These are phyloP conservation scores for Oryzias javanicus DNA, from an alignment of 2,113 vertebrate genomes.

Conservation along the genomic window DNA sequence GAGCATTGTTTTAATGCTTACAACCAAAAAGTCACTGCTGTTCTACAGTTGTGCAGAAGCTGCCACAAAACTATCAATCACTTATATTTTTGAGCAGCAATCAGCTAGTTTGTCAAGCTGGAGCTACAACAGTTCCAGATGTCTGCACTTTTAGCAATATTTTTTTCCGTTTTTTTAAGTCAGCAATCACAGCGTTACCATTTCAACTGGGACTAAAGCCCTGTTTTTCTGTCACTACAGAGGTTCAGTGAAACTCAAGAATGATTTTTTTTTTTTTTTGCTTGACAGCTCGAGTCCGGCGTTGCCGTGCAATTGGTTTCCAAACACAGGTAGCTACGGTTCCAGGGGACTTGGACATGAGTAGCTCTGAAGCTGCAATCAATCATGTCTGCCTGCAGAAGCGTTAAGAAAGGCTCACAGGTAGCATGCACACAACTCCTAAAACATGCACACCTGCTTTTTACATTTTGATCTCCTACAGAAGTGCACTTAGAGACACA, in stretches of 20 bases:
- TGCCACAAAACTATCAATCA: slow-evolving; percentile 55
- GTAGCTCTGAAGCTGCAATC: slow-evolving; percentile 49
- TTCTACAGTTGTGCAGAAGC: slow-evolving; percentile 25
- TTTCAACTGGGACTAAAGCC: slow-evolving; percentile 26
- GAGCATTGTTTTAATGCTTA: too few relatives aligned
- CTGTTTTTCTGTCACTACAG: slow-evolving; percentile 37
- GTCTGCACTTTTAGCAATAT: slow-evolving; percentile 32
- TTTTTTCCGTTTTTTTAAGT: slow-evolving; percentile 52
- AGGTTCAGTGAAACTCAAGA: slow-evolving; percentile 42
- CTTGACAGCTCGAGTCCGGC: slow-evolving; percentile 10
- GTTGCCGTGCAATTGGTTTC: slow-evolving; percentile 32
- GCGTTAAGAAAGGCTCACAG: slow-evolving; percentile 9
- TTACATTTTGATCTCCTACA: slow-evolving; percentile 2
- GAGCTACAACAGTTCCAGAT: slow-evolving; percentile 34
- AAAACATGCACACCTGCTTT: slow-evolving; percentile 6
- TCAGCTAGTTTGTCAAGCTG: slow-evolving; percentile 31
- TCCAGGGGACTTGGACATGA: slow-evolving; percentile 44
- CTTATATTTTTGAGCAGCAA: slow-evolving; percentile 31
- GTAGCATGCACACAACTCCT: neutral
- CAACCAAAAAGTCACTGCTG: slow-evolving; percentile 10
- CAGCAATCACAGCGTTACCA: slow-evolving; percentile 44
- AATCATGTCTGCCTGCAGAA: slow-evolving; percentile 47
- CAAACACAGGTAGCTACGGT: slow-evolving; percentile 22
- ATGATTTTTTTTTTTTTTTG: slow-evolving; percentile 24
- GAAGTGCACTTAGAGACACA: slow-evolving; percentile 21